Conservation (phyloP, 2,888 invertebrate species). For the Andricus curvator region DNA sequence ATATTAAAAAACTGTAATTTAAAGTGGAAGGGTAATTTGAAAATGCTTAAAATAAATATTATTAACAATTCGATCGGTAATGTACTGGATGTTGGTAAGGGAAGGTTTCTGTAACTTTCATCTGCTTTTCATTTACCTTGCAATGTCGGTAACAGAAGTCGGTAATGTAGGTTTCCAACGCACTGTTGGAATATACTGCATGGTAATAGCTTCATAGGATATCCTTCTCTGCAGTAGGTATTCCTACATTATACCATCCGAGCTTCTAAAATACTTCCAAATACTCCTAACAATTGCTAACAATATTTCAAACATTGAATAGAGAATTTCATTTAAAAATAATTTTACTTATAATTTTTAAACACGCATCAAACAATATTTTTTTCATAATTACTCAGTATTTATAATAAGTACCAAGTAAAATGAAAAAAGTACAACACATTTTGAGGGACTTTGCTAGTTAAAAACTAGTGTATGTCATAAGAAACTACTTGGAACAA, state of each 20-base stretch:
- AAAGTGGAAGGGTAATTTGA: too few species aligned
- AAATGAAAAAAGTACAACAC: too few species aligned
- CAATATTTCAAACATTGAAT: not conserved
- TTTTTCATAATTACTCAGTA: too few species aligned
- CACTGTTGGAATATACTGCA: not conserved
- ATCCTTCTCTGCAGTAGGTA: constrained; percentile 4
- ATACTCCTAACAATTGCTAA: not conserved
- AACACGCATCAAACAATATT: not conserved
- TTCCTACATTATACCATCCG: not conserved
- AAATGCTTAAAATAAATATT: too few species aligned
- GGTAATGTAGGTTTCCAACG: not conserved
- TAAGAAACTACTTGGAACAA: not conserved
- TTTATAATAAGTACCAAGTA: too few species aligned
- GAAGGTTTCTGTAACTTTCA: not conserved
- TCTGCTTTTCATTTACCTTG: not conserved
- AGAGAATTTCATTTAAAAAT: not conserved
- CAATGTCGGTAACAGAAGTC: constrained; percentile 21
- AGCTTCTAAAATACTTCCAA: not conserved
- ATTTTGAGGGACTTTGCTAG: not conserved
- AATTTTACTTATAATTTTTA: not conserved
- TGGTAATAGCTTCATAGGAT: constrained; percentile 15
- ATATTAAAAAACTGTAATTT: too few species aligned
- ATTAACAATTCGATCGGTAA: not conserved
- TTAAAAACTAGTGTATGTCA: not conserved
- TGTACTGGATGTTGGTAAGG: constrained; percentile 6